These are phyloP conservation scores for Urocitellus parryii DNA, from an alignment of 2,113 vertebrate species.

Conservation along the genomic window DNA sequence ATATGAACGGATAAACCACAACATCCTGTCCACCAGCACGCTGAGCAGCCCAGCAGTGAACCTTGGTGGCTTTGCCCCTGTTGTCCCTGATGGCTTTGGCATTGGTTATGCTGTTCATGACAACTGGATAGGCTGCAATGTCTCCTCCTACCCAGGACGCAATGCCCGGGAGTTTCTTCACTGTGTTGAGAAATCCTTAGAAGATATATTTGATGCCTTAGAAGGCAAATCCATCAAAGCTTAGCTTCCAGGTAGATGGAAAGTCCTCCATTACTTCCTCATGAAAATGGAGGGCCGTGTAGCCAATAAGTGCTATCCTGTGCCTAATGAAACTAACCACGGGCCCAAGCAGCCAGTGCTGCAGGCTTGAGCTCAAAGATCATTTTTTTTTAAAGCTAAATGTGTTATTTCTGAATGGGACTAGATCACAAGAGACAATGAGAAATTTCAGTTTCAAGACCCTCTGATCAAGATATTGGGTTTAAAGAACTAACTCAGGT, in stretches of 20 bases:
- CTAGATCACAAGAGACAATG: constrained; percentile 33
- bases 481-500: constrained; percentile 60
- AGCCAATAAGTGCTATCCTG: neutral
- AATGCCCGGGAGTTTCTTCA: constrained; percentile 93
- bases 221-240: constrained; percentile 90
- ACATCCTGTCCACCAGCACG: constrained; percentile 97
- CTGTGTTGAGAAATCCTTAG: constrained; percentile 93
- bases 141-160: constrained; percentile 93
- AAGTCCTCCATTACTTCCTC: neutral
- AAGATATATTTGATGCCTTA: constrained; percentile 94
- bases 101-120: constrained; percentile 93
- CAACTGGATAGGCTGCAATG: constrained; percentile 94
- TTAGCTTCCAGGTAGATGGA: constrained; percentile 74
- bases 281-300: neutral
- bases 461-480: constrained; percentile 29
- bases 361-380: neutral
- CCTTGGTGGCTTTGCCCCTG: constrained; percentile 95
- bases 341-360: neutral
- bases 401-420: neutral
- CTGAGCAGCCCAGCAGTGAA: constrained; percentile 92
- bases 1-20: constrained; percentile 94
- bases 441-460: neutral
- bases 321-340: constrained; percentile 6
- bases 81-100: constrained; percentile 96
- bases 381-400: constrained; percentile 32